These are phyloP conservation scores for Mungos mungo DNA, from an alignment of 2,113 vertebrate species.

Conservation along the genomic window DNA sequence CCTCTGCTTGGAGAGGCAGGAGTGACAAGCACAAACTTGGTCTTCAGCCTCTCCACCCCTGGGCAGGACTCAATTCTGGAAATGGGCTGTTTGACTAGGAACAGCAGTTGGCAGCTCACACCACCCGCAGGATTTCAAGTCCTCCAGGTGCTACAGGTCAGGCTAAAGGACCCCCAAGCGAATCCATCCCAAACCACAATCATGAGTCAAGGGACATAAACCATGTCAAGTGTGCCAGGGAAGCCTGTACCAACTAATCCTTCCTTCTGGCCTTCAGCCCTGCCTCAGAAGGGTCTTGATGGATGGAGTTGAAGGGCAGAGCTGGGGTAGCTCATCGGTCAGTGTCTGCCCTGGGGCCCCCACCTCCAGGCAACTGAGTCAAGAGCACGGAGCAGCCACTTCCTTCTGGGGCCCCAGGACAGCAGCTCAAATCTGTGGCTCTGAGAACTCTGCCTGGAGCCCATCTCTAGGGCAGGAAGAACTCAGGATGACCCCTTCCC, in stretches of 20 bases:
- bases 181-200: background rate
- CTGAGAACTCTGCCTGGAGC: background rate
- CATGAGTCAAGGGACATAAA: background rate
- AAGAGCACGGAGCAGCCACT: background rate
- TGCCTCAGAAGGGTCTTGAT: background rate
- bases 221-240: background rate
- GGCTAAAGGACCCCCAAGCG: background rate
- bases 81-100: background rate
- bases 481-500: background rate
- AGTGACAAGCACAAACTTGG: background rate
- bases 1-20: background rate
- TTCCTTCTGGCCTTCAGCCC: background rate
- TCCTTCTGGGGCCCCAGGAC: background rate
- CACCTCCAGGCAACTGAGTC: slow-evolving; percentile 36
- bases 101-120: background rate
- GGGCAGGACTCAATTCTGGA: background rate
- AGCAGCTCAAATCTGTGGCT: background rate
- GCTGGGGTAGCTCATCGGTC: background rate
- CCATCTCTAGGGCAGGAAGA: background rate
- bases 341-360: background rate
- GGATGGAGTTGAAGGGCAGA: background rate
- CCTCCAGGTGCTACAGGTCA: background rate
- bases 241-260: background rate
- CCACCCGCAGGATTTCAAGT: background rate
- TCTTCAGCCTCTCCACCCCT: background rate